Conservation (phyloP, 2,113 vertebrate genomes). For the Tachuris rubrigastra region DNA sequence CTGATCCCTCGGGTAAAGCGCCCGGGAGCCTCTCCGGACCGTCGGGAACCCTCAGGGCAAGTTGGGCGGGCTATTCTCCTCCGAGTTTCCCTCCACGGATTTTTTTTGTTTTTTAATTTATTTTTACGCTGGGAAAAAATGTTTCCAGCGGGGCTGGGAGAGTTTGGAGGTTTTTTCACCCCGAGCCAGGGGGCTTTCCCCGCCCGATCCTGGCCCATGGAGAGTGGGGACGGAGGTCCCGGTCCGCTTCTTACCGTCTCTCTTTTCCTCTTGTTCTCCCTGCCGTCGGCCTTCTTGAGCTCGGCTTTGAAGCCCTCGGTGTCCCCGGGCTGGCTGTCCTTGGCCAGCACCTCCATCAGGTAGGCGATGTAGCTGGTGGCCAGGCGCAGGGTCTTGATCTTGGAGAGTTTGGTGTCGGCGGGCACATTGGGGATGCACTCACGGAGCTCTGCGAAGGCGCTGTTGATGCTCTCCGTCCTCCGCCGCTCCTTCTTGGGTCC, state of each 20-base stretch:
- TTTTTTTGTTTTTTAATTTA: too few relatives aligned
- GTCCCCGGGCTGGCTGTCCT: slow-evolving; percentile 84
- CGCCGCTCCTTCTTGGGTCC: slow-evolving; percentile 91
- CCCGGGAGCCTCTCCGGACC: background rate
- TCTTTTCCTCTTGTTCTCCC: slow-evolving; percentile 89
- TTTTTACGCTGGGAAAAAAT: background rate
- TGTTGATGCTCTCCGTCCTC: slow-evolving; percentile 98
- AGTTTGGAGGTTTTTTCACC: fast-evolving
- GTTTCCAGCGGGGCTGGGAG: background rate
- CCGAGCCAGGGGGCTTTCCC: background rate
- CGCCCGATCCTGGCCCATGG: background rate
- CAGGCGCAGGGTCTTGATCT: slow-evolving; percentile 94
- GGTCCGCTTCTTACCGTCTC: slow-evolving; percentile 80
- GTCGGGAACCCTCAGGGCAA: background rate
- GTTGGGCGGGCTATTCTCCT: fast-evolving
- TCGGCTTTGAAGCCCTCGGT: slow-evolving; percentile 93
- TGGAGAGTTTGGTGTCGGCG: slow-evolving; percentile 97
- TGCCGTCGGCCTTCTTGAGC: slow-evolving; percentile 88
- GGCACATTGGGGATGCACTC: slow-evolving; percentile 99
- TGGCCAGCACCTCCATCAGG: slow-evolving; percentile 97
- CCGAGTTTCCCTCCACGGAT: background rate
- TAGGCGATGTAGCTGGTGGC: slow-evolving; percentile 99
- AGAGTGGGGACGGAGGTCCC: background rate
- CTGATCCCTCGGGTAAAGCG: background rate
- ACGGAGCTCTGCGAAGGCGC: slow-evolving; percentile 94